A percentile compares a stretch with the other conserved stretches of the same genome.
phyloP scores from a whole-genome alignment of 2,888 invertebrate genomes.

The Heliconius hortense region DNA sequence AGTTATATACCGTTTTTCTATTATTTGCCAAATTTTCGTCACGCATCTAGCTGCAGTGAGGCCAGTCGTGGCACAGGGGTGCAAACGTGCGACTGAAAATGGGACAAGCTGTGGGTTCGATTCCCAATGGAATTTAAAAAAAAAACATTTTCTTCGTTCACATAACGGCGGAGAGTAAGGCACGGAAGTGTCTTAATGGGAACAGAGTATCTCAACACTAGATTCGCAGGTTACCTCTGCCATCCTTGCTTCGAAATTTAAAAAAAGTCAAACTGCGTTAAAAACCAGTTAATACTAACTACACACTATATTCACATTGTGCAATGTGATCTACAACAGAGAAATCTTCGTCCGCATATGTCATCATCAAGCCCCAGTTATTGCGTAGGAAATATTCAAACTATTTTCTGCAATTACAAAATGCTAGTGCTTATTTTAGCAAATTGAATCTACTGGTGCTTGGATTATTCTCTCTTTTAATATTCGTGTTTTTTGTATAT shows the following conservation, averaged over 20 bases:
- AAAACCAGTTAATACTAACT: slow-evolving; percentile 61
- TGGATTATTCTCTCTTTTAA: slow-evolving; percentile 44
- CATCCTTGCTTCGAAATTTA: too few relatives aligned
- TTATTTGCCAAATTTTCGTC: slow-evolving; percentile 70
- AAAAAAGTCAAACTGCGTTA: slow-evolving; percentile 49
- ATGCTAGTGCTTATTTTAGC: slow-evolving; percentile 55
- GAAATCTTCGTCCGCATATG: slow-evolving; percentile 64
- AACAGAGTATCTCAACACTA: too few relatives aligned
- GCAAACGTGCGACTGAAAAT: too few relatives aligned
- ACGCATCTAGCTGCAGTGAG: slow-evolving; percentile 62
- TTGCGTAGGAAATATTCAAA: slow-evolving; percentile 62
- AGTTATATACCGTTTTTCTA: slow-evolving; percentile 68
- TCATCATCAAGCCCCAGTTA: slow-evolving; percentile 66
- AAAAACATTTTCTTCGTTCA: too few relatives aligned
- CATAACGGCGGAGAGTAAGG: too few relatives aligned
- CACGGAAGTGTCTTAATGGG: too few relatives aligned
- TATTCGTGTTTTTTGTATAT: too few relatives aligned
- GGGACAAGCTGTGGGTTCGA: too few relatives aligned
- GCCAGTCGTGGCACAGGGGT: too few relatives aligned
- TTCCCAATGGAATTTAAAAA: too few relatives aligned
- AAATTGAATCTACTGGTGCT: slow-evolving; percentile 69
- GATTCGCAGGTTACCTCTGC: too few relatives aligned
- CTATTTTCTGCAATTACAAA: slow-evolving; percentile 49
- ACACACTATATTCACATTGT: slow-evolving; percentile 72
- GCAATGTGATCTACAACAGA: slow-evolving; percentile 69